phyloP scores from a whole-genome alignment of 30 jellyfish, hydroid and myxozoan genomes.

The Turritopsis dohrnii region DNA sequence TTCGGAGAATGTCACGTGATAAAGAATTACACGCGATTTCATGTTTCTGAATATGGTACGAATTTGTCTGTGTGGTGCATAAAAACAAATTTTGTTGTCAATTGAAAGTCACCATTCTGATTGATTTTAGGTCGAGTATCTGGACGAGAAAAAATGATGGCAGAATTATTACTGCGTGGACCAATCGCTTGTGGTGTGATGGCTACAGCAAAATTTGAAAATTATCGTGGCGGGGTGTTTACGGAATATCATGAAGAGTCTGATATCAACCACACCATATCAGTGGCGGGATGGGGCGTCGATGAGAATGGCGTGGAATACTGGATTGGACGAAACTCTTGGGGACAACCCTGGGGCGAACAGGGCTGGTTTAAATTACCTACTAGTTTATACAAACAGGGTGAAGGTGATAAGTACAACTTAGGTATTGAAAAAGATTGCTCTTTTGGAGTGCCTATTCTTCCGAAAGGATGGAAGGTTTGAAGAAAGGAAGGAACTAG shows the following conservation, averaged over 20 bases:
- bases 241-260: conserved; percentile 41
- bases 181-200: conserved; percentile 85
- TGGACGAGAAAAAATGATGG: conserved; percentile 87
- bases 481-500: background rate
- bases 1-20: conserved; percentile 69
- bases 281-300: conserved; percentile 87
- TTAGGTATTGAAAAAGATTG: conserved; percentile 70
- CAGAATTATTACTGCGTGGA: conserved; percentile 73
- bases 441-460: conserved; percentile 74
- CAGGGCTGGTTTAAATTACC: conserved; percentile 73
- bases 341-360: conserved; percentile 97
- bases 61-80: too few relatives aligned
- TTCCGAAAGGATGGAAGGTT: conserved; percentile 21
- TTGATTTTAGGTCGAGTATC: conserved; percentile 54
- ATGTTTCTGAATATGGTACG: conserved; percentile 77
- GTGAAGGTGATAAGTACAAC: conserved; percentile 57
- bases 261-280: conserved; percentile 48
- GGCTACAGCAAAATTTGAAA: conserved; percentile 71
- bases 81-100: too few relatives aligned
- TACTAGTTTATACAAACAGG: conserved; percentile 62
- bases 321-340: conserved; percentile 85
- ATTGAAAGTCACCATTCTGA: too few relatives aligned
- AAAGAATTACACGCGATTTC: conserved; percentile 57
- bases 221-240: conserved; percentile 60
- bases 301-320: conserved; percentile 79